Percentiles rank a stretch among this genome's conserved stretches.
These are phyloP conservation scores for Acanthococcus lagerstroemiae DNA, from an alignment of 2,888 invertebrate species.

Conservation along the genomic window DNA sequence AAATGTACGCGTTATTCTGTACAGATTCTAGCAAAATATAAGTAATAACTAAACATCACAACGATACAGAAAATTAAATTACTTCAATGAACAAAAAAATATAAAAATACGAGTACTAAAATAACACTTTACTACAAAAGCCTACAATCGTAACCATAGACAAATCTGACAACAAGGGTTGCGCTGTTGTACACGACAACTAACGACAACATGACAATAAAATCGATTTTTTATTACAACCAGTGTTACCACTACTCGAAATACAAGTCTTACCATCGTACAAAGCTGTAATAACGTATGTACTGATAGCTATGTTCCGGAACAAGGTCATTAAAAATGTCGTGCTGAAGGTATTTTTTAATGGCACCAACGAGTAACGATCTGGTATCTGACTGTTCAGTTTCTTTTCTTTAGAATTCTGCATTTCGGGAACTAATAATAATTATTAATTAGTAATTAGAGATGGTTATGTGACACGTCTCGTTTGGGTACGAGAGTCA, in stretches of 20 bases:
- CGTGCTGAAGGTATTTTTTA: no score
- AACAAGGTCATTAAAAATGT: no score
- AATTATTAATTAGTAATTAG: no score
- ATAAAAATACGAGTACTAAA: constrained; percentile 16
- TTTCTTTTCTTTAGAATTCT: no score
- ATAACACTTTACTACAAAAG: constrained; percentile 21
- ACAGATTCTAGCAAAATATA: not conserved
- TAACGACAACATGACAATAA: constrained; percentile 1
- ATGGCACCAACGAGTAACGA: no score
- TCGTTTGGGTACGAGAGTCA: no score
- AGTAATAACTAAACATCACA: not conserved
- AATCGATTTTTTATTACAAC: constrained; percentile 10
- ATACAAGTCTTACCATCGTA: no score
- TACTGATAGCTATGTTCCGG: no score
- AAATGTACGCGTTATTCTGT: not conserved
- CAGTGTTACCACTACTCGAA: not conserved
- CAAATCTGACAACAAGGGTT: constrained; percentile 23
- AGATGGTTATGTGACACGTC: no score
- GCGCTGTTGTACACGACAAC: constrained; percentile 21
- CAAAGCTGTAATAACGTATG: no score
- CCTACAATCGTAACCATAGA: constrained; percentile 16
- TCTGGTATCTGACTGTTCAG: no score
- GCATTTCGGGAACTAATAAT: no score
- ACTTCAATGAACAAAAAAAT: constrained; percentile 13
- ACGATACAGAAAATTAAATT: constrained; percentile 7